Evolutionary conservation across 2,888 invertebrate species (phyloP).

Genomic region (Palloptera scutellata): DNA sequence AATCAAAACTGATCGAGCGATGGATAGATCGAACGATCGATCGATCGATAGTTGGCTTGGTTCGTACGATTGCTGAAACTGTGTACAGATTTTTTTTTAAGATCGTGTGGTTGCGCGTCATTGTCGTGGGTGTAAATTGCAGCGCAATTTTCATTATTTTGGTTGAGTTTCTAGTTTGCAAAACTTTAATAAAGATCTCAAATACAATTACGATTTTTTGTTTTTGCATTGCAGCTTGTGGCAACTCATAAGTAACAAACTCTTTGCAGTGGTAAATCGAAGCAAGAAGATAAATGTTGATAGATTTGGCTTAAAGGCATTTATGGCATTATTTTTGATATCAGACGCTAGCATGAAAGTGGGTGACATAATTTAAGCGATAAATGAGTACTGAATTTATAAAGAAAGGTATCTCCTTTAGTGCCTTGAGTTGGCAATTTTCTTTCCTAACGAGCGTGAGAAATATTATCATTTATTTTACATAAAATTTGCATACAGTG

Average conservation of each 20-base stretch:
- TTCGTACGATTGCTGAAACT: conserved; percentile 3
- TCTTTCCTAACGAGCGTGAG: not conserved
- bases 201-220: too few relatives aligned
- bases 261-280: too few relatives aligned
- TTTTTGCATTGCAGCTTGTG: too few relatives aligned
- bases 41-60: conserved; percentile 1
- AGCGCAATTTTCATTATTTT: conserved; percentile 35
- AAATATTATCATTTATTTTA: not conserved
- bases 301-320: too few relatives aligned
- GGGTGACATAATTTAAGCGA: conserved; percentile 40
- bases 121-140: conserved; percentile 49
- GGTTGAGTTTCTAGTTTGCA: not conserved
- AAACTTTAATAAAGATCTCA: conserved; percentile 1
- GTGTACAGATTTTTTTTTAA: conserved; percentile 9
- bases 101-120: conserved; percentile 25
- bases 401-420: not conserved
- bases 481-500: too few relatives aligned
- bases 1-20: not conserved
- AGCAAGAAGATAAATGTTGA: too few relatives aligned
- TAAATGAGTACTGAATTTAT: not conserved
- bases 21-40: not conserved
- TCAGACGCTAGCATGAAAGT: conserved; percentile 21
- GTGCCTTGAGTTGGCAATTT: not conserved
- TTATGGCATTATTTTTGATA: not conserved
- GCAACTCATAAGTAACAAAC: too few relatives aligned